Evolutionary conservation across 2,888 invertebrate genomes (phyloP).

Genomic region (Caenorhabditis panamensis): DNA sequence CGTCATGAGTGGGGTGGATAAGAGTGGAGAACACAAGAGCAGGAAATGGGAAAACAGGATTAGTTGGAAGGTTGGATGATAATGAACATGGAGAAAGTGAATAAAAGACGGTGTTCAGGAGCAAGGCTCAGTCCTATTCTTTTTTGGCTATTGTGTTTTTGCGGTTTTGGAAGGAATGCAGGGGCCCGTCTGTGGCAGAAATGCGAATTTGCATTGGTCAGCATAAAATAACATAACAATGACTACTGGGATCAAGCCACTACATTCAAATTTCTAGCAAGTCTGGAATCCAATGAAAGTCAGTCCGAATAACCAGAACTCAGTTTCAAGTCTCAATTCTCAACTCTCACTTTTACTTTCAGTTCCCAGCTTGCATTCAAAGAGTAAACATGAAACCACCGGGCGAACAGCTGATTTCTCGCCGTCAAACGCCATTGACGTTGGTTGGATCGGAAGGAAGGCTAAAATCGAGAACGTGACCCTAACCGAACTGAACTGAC

Average conservation of each 20-base stretch:
- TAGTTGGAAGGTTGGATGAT: constrained; percentile 25
- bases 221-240: not conserved
- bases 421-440: constrained; percentile 14
- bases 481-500: constrained; percentile 13
- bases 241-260: not conserved
- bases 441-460: not conserved
- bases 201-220: not conserved
- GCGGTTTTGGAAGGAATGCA: not conserved
- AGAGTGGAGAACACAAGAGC: constrained; percentile 10
- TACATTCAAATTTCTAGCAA: not conserved
- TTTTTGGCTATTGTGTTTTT: constrained; percentile 13
- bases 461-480: constrained; percentile 32
- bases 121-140: not conserved
- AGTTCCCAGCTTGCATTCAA: constrained; percentile 14
- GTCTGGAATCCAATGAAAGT: not conserved
- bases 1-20: constrained; percentile 41
- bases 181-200: not conserved
- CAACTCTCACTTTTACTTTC: not conserved
- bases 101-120: not conserved
- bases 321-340: too few species aligned
- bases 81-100: constrained; percentile 1
- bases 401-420: constrained; percentile 23
- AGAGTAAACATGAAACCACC: constrained; percentile 19
- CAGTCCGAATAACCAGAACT: too few species aligned
- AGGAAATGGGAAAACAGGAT: constrained; percentile 31